phyloP scores from a whole-genome alignment of 2,888 invertebrate genomes.

The Pecten maximus region DNA sequence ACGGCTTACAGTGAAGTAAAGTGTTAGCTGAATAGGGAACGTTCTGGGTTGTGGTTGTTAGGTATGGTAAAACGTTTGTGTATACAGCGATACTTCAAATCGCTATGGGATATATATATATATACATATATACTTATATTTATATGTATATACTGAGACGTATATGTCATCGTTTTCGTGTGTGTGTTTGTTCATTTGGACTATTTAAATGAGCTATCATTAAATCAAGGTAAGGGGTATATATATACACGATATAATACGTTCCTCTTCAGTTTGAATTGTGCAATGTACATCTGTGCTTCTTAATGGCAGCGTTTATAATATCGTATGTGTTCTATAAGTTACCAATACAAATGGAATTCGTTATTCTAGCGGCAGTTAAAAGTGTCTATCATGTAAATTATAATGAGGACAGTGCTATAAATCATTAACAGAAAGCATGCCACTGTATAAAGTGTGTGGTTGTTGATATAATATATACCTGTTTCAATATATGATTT shows the following conservation, averaged over 20 bases:
- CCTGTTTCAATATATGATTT: too few species aligned
- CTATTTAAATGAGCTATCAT: not conserved
- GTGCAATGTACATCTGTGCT: not conserved
- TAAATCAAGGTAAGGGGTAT: not conserved
- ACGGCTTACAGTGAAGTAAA: not conserved
- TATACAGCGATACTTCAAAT: not conserved
- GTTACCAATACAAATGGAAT: too few species aligned
- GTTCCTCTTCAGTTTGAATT: not conserved
- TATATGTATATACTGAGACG: too few species aligned
- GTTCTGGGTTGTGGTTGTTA: not conserved
- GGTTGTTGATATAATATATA: too few species aligned
- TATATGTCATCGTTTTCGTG: not conserved
- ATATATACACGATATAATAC: not conserved
- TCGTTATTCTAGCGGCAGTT: too few species aligned
- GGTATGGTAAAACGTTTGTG: not conserved
- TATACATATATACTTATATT: too few species aligned
- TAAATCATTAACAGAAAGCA: too few species aligned
- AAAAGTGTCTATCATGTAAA: too few species aligned
- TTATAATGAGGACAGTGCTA: too few species aligned
- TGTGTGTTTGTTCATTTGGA: not conserved
- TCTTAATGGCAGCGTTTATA: too few species aligned
- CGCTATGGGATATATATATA: not conserved
- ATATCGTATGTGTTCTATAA: too few species aligned
- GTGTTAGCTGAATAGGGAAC: not conserved
- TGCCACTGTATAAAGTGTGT: too few species aligned